phyloP scores from a whole-genome alignment of 2,888 invertebrate genomes.

The Meiosimyza platycephala region DNA sequence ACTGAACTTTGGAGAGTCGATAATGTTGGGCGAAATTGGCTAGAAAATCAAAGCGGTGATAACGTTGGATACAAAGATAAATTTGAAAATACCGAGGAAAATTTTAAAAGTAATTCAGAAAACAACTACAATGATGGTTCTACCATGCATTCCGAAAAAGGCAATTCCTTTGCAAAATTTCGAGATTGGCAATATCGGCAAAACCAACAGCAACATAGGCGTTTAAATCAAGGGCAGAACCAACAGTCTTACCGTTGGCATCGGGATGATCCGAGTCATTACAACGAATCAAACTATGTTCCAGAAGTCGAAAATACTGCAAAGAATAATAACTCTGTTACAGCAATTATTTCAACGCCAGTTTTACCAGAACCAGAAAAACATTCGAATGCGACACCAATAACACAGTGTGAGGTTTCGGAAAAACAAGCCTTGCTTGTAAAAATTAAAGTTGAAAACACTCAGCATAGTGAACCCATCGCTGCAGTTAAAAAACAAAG shows the following conservation, averaged over 20 bases:
- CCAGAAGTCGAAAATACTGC: background rate
- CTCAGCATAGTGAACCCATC: background rate
- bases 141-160: background rate
- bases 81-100: background rate
- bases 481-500: background rate
- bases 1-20: background rate
- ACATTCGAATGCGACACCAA: background rate
- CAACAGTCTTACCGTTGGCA: background rate
- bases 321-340: background rate
- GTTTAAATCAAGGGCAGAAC: background rate
- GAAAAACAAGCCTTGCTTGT: background rate
- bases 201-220: background rate
- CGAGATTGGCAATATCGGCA: conserved; percentile 5
- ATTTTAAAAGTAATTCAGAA: background rate
- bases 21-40: background rate
- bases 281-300: background rate
- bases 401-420: background rate
- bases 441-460: conserved; percentile 11
- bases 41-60: background rate
- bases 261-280: background rate
- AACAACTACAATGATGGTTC: background rate
- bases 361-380: background rate
- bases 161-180: conserved; percentile 3
- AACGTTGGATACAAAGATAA: background rate
- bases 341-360: background rate